Conservation (phyloP, 2,113 vertebrate genomes). For the Melospiza georgiana region DNA sequence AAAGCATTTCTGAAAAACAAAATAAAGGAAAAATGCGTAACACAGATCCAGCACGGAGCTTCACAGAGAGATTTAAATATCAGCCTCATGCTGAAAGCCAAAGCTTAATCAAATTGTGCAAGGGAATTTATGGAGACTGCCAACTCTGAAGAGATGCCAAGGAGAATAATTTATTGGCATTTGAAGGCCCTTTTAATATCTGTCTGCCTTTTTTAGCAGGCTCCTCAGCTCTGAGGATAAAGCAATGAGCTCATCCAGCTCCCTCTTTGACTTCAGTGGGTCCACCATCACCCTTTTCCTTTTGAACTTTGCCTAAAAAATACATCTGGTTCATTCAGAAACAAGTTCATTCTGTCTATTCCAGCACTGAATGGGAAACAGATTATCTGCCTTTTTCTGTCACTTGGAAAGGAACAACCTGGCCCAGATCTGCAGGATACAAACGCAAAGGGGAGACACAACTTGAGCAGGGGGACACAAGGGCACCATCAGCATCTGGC, state of each 20-base stretch:
- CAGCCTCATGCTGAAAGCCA: conserved; percentile 10
- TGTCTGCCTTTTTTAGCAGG: conserved; percentile 22
- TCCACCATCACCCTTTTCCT: neutral
- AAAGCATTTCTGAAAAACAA: conserved; percentile 32
- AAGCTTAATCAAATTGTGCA: conserved; percentile 43
- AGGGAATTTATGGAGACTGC: conserved; percentile 31
- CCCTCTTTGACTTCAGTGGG: neutral
- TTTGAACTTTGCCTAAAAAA: conserved; percentile 27
- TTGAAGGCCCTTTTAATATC: conserved; percentile 49
- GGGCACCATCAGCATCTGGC: neutral
- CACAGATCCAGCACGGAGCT: neutral
- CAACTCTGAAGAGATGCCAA: conserved; percentile 40
- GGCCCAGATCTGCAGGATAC: neutral
- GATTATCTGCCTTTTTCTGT: neutral
- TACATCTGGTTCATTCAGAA: conserved; percentile 19
- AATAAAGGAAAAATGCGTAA: conserved; percentile 18
- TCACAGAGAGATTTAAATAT: conserved; percentile 24
- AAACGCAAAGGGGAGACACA: neutral
- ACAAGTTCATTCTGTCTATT: neutral
- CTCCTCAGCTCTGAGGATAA: conserved; percentile 1
- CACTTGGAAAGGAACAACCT: neutral
- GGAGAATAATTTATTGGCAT: conserved; percentile 14
- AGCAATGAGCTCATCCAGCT: conserved; percentile 1
- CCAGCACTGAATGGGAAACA: neutral
- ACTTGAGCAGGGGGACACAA: neutral